These are phyloP conservation scores for Perizoma affinitatum DNA, from an alignment of 2,888 invertebrate genomes.

Conservation along the genomic window DNA sequence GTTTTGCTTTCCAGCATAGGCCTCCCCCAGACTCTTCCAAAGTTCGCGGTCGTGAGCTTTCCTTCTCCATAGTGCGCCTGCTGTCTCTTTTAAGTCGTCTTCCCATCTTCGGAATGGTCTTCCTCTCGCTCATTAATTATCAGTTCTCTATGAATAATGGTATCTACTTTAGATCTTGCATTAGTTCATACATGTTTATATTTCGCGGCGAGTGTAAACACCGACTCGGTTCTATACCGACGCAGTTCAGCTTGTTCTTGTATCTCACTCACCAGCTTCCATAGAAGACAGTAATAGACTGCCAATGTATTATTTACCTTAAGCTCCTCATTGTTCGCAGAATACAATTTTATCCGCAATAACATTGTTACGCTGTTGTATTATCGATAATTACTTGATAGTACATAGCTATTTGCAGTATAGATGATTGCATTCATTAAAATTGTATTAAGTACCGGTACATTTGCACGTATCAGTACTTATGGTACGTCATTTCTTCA, in stretches of 20 bases:
- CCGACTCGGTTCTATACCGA: conserved; percentile 37
- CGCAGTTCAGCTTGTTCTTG: conserved; percentile 57
- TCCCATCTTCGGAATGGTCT: too few relatives aligned
- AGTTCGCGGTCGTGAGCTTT: too few relatives aligned
- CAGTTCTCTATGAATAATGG: conserved; percentile 47
- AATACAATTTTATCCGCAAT: conserved; percentile 35
- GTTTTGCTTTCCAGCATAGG: too few relatives aligned
- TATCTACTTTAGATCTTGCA: conserved; percentile 44
- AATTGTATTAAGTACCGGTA: conserved; percentile 25
- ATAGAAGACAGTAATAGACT: conserved; percentile 49
- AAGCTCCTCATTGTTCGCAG: conserved; percentile 42
- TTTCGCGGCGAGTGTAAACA: conserved; percentile 50
- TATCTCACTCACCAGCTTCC: conserved; percentile 46
- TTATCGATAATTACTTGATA: conserved; percentile 29
- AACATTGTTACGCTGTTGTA: conserved; percentile 31
- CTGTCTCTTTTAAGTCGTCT: too few relatives aligned
- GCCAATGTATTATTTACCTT: conserved; percentile 36
- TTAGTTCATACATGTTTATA: conserved; percentile 50
- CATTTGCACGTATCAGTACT: conserved; percentile 4
- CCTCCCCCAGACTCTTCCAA: too few relatives aligned
- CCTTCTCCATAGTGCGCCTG: too few relatives aligned
- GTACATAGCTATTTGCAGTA: conserved; percentile 25
- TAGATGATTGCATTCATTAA: conserved; percentile 30
- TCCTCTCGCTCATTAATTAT: conserved; percentile 35
- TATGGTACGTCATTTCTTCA: background rate